Percentiles rank a stretch among this genome's conserved stretches.
phyloP scores from a whole-genome alignment of 64 coral and sea anemone species.

The Actinia tenebrosa region DNA sequence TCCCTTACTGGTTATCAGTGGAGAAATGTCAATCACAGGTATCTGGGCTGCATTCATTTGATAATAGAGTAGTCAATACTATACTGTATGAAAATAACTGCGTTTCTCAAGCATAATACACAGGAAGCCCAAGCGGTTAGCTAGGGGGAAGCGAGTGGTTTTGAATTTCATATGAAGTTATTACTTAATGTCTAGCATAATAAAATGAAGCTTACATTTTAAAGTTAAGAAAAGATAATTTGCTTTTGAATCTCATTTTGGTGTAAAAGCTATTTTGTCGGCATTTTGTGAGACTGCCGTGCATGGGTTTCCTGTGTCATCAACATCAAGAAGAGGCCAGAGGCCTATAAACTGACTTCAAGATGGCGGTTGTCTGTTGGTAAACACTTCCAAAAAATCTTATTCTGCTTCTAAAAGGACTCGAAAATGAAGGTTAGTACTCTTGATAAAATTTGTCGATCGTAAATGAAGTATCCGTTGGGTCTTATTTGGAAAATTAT shows the following conservation, averaged over 20 bases:
- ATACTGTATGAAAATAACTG: no score
- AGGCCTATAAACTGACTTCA: not conserved
- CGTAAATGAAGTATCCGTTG: not conserved
- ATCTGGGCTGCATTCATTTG: not conserved
- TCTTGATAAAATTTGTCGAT: not conserved
- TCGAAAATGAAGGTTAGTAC: not conserved
- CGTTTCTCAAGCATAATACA: not conserved
- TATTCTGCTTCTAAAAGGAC: not conserved
- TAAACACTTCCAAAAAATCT: not conserved
- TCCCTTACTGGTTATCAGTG: not conserved
- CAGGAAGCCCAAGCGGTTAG: no score
- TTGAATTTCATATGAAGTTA: no score
- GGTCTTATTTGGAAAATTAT: not conserved
- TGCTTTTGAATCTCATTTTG: no score
- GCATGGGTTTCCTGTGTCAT: not conserved
- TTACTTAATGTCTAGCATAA: no score
- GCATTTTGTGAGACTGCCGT: no score
- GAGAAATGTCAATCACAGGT: not conserved
- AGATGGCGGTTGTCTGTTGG: conserved; percentile 24
- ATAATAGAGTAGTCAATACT: not conserved
- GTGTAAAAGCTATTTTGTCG: no score
- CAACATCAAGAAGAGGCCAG: not conserved
- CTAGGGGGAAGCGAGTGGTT: no score
- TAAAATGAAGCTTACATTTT: no score
- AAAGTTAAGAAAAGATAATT: no score